Base-by-base conservation (phyloP, 2,888 invertebrate genomes). In the Melinaea marsaeus region DNA sequence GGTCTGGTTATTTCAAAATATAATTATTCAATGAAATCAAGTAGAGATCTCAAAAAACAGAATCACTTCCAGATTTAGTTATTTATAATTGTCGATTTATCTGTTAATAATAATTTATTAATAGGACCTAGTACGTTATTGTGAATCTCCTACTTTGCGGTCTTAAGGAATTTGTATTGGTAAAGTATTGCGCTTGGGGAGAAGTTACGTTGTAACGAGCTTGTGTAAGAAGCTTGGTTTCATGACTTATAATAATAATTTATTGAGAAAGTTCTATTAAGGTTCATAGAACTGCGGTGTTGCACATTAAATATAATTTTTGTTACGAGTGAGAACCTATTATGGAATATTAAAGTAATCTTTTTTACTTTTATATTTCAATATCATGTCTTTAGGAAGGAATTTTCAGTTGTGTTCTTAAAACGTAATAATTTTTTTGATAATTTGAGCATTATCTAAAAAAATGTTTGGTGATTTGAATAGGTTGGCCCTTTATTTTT, bases 61-160 rank as follows among this genome's bases (percentile, higher is more conserved):
- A n/a, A 60, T 1, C 54, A 37, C 57, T 61, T 61, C 57, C 32
- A 54, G 3, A 33, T 37, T 57, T 46, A 11, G 37, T 34, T 6
- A 51, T 42, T 51, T 45, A 35, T 6, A 34, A 58, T 22, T 37
- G 22, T 42, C 13, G n/a, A 22, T 22, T 51, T 55, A 58, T 61
- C 59, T 61, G 57, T 65, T 57, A 37, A 59, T 63, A 57, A 63
- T 60, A 51, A 51, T 61, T 63, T 54, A 51, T 6, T 42, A 57
- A 60, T 62, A 32, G 58, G 57, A 13, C 45, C 48, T 22, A 58
- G 61, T 60, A 62, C 37, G 59, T 51, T 59, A 62, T 60, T 34
- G 61, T 63, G 65, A 65, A 63, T 61, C 67, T 55, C 51, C 47
- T 58, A 63, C 51, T 54, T 32, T 64, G 56, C 48, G 60, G 64